phyloP scores from a whole-genome alignment of 2,888 invertebrate species.

The Drosophila mettleri region DNA sequence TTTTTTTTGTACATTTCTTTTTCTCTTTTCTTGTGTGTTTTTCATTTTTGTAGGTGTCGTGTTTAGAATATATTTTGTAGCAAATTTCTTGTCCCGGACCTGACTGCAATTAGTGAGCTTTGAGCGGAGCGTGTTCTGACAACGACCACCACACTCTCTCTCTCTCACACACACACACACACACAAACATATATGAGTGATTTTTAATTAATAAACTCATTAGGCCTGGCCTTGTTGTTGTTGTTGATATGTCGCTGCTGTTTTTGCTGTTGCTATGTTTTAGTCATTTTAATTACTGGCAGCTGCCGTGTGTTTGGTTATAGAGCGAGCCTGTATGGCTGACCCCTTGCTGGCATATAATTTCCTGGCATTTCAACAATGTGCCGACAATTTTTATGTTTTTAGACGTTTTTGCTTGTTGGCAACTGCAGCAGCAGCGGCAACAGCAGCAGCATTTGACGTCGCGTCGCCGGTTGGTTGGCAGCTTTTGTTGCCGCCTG shows the following conservation, averaged over 20 bases:
- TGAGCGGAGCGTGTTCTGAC: slow-evolving; percentile 31
- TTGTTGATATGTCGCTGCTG: slow-evolving; percentile 13
- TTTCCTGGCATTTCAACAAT: slow-evolving; percentile 77
- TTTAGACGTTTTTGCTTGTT: slow-evolving; percentile 59
- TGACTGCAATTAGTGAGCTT: slow-evolving; percentile 49
- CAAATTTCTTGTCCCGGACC: slow-evolving; percentile 33
- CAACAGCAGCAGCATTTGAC: slow-evolving; percentile 41
- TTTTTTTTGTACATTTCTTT: background rate
- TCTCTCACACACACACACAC: slow-evolving; percentile 22
- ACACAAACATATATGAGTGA: slow-evolving; percentile 49
- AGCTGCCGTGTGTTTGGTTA: slow-evolving; percentile 55
- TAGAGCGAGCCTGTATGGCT: slow-evolving; percentile 25
- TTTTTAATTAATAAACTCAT: slow-evolving; percentile 80
- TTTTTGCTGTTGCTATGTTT: slow-evolving; percentile 36
- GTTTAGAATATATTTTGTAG: slow-evolving; percentile 57
- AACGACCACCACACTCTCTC: slow-evolving; percentile 32
- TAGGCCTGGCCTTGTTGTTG: slow-evolving; percentile 53
- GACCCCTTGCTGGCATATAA: slow-evolving; percentile 64
- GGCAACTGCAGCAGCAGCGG: slow-evolving; percentile 14
- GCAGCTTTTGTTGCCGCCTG: slow-evolving; percentile 72
- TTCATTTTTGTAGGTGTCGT: slow-evolving; percentile 27
- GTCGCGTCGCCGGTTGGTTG: slow-evolving; percentile 58
- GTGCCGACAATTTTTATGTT: slow-evolving; percentile 72
- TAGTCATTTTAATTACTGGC: slow-evolving; percentile 78
- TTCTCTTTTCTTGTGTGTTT: background rate